Percentiles rank a stretch among this genome's conserved stretches.
These are phyloP conservation scores for Leucoptera coffeella DNA, from an alignment of 2,888 invertebrate species.

Conservation along the genomic window DNA sequence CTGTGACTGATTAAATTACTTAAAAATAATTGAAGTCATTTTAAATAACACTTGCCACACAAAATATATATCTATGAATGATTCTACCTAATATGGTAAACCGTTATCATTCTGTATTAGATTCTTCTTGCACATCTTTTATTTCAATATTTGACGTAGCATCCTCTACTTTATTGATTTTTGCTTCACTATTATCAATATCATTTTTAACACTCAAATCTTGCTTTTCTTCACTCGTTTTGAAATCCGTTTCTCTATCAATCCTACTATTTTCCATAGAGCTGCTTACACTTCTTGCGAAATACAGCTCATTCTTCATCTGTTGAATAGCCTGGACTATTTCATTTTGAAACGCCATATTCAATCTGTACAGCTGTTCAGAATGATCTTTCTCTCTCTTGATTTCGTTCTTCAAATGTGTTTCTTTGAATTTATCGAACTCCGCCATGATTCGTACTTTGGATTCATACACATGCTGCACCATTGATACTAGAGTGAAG, in stretches of 20 bases:
- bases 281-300: conserved; percentile 20
- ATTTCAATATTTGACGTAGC: background rate
- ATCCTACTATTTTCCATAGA: conserved; percentile 15
- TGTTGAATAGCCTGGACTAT: conserved; percentile 37
- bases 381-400: conserved; percentile 39
- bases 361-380: conserved; percentile 36
- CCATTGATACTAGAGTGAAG: conserved; percentile 36
- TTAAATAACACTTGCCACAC: no score
- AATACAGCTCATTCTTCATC: conserved; percentile 34
- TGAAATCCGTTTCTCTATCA: no score
- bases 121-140: no score
- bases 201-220: background rate
- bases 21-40: no score
- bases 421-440: conserved; percentile 38
- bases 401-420: conserved; percentile 29
- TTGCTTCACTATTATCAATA: background rate
- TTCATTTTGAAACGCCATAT: conserved; percentile 42
- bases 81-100: no score
- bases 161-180: no score
- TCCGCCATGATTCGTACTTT: conserved; percentile 40
- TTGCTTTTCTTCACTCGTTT: background rate
- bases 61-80: no score
- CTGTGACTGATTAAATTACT: no score
- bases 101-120: no score
- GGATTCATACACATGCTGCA: conserved; percentile 39